Evolutionary conservation across 2,797 vertebrate species (phyloP).

Genomic region (Neolamprologus multifasciatus): DNA sequence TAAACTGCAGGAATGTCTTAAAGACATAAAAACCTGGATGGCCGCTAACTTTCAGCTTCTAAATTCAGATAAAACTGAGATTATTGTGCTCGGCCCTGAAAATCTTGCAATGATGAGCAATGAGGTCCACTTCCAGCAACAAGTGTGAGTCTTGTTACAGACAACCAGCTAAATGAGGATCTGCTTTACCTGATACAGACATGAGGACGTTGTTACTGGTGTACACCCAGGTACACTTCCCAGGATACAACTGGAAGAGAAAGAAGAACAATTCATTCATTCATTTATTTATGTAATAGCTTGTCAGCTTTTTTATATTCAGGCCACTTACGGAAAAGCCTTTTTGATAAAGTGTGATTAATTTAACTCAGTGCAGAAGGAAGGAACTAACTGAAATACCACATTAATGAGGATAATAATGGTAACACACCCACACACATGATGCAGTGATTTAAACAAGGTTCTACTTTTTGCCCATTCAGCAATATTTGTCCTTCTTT

Average conservation of each 20-base stretch:
- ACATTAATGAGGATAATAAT: background rate
- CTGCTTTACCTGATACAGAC: constrained; percentile 83
- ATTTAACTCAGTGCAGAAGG: background rate
- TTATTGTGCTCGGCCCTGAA: accelerated
- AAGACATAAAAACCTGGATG: accelerated
- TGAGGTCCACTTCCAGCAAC: background rate
- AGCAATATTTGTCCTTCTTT: background rate
- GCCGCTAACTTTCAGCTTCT: accelerated
- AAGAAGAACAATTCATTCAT: background rate
- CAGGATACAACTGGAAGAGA: constrained; percentile 79
- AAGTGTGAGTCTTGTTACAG: background rate
- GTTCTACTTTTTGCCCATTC: background rate
- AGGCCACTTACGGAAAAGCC: background rate
- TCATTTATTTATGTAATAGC: background rate
- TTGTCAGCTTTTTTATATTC: background rate
- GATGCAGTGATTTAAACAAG: background rate
- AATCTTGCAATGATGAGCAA: background rate
- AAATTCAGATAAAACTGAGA: accelerated
- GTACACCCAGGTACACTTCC: constrained; percentile 86
- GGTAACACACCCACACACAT: accelerated
- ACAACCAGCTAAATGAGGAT: background rate
- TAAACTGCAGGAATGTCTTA: background rate
- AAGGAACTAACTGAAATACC: background rate
- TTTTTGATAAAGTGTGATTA: accelerated
- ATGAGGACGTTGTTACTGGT: constrained; percentile 84